phyloP scores from a whole-genome alignment of 2,888 invertebrate genomes.

The Leptura quadrifasciata region DNA sequence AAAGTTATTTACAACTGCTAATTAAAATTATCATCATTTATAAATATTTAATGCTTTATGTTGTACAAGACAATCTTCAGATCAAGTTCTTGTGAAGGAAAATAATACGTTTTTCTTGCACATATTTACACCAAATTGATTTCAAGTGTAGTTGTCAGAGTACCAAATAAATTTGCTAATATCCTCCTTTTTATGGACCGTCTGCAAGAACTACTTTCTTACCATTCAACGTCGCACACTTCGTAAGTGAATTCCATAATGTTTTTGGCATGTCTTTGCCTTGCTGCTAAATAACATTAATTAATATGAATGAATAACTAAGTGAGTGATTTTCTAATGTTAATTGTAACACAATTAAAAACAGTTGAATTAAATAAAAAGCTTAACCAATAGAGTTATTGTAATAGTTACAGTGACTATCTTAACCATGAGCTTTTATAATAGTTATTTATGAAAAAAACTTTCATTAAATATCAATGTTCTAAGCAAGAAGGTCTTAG shows the following conservation, averaged over 20 bases:
- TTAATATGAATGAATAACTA: conserved; percentile 5
- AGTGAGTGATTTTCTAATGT: conserved; percentile 16
- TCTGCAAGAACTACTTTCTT: conserved; percentile 58
- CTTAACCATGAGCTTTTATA: too few relatives aligned
- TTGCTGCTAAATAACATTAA: conserved; percentile 9
- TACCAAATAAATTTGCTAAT: conserved; percentile 60
- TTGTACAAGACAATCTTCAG: background rate
- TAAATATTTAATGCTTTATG: conserved; percentile 19
- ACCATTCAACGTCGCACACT: conserved; percentile 42
- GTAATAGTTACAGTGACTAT: too few relatives aligned
- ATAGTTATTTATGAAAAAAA: too few relatives aligned
- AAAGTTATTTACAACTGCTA: background rate
- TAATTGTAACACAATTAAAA: conserved; percentile 30
- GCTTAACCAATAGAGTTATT: background rate
- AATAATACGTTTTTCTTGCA: conserved; percentile 36
- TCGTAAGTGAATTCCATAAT: conserved; percentile 14
- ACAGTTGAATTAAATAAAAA: background rate
- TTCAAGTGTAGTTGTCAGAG: conserved; percentile 42
- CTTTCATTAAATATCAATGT: too few relatives aligned
- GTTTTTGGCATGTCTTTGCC: conserved; percentile 14
- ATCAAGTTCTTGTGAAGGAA: conserved; percentile 8
- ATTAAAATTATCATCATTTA: conserved; percentile 9
- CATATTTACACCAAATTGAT: conserved; percentile 53
- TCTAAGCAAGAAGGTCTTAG: too few relatives aligned
- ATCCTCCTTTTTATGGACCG: conserved; percentile 57